These are phyloP conservation scores for Rhinolophus sinicus DNA, from an alignment of 2,113 vertebrate genomes.

Conservation along the genomic window DNA sequence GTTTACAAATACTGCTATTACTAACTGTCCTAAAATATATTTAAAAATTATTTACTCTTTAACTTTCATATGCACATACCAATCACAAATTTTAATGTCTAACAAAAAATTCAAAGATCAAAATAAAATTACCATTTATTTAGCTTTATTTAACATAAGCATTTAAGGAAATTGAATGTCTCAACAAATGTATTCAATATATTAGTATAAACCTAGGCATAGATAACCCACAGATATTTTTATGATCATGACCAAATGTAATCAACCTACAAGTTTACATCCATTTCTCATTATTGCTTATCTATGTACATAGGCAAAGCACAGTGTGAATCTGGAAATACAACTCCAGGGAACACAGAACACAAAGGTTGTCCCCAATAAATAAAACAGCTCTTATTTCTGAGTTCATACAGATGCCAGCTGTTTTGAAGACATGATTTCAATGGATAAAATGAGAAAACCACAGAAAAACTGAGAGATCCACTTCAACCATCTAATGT, in stretches of 20 bases:
- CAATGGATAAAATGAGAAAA: background rate
- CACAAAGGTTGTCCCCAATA: background rate
- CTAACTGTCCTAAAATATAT: background rate
- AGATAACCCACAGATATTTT: background rate
- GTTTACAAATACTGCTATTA: conserved; percentile 16
- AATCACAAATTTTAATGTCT: background rate
- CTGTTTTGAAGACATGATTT: background rate
- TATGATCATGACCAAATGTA: conserved; percentile 4
- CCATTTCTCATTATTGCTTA: background rate
- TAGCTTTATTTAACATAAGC: background rate
- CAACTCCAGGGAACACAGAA: background rate
- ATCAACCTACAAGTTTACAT: background rate
- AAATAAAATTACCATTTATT: background rate
- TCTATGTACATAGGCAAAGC: background rate
- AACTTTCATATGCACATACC: background rate
- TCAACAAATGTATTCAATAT: background rate
- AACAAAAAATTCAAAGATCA: background rate
- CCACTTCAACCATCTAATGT: background rate
- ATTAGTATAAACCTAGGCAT: background rate
- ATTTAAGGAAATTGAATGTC: background rate
- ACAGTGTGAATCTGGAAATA: background rate
- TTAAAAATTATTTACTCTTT: background rate
- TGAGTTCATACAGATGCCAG: background rate
- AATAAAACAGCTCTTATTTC: background rate
- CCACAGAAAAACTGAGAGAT: background rate